These are phyloP conservation scores for Benthochromis sp. DNA, from an alignment of 2,113 vertebrate genomes.

Conservation along the genomic window DNA sequence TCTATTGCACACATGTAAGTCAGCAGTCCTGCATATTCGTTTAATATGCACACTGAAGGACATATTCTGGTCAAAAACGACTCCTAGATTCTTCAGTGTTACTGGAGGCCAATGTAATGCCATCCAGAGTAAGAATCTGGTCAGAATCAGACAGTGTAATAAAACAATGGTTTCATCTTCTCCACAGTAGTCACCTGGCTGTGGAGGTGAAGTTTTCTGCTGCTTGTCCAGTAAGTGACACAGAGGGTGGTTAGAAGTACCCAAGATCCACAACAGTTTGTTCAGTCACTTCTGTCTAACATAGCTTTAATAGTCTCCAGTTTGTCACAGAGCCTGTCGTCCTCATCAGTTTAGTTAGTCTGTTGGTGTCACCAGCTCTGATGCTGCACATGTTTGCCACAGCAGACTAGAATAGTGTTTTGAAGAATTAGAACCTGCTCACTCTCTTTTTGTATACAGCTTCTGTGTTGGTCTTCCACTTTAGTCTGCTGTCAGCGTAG, in stretches of 20 bases:
- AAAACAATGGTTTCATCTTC: background rate
- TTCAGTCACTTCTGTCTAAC: background rate
- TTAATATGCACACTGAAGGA: background rate
- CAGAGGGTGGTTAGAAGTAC: background rate
- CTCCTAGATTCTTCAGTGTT: background rate
- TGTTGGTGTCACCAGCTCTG: background rate
- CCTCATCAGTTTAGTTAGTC: background rate
- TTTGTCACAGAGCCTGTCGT: background rate
- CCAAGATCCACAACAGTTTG: background rate
- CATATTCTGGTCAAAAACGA: background rate
- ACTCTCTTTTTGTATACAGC: fast-evolving
- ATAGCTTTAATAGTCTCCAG: background rate
- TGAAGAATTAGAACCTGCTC: background rate
- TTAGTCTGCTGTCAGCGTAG: background rate
- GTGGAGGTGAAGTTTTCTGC: background rate
- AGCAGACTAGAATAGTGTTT: background rate
- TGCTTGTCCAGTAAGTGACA: background rate
- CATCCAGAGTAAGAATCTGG: background rate
- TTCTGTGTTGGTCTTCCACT: background rate
- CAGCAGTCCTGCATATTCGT: background rate
- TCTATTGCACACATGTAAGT: background rate
- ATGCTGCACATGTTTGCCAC: background rate
- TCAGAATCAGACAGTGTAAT: background rate
- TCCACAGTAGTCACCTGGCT: background rate
- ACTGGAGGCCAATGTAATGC: background rate